A percentile compares a stretch with the other conserved stretches of the same genome.
Conservation (phyloP, 1,140 invertebrate genomes). For the Panagrolaimus sp. region DNA sequence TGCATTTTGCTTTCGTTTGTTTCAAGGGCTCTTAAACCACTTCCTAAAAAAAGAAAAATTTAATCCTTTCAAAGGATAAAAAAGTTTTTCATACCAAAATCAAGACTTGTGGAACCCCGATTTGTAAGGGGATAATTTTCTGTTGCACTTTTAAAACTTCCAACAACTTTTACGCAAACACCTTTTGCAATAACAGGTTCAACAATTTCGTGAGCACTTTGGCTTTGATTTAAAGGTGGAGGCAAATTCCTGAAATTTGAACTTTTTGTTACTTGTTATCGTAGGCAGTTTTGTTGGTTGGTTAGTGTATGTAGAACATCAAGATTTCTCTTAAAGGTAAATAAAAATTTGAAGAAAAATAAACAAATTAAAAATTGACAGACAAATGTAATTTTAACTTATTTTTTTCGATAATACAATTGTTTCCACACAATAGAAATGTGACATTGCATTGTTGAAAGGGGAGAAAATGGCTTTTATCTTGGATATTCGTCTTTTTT, state of each 20-base stretch:
- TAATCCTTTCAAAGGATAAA: neutral
- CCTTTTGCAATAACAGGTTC: conserved; percentile 49
- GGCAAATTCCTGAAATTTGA: conserved; percentile 12
- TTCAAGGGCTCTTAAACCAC: conserved; percentile 23
- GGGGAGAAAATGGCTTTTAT: too few species aligned
- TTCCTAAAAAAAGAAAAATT: conserved; percentile 18
- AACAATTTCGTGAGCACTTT: conserved; percentile 21
- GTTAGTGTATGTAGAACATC: neutral
- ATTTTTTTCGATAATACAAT: neutral
- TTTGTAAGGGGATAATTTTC: conserved; percentile 7
- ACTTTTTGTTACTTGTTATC: neutral
- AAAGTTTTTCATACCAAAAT: conserved; percentile 23
- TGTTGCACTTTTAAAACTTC: conserved; percentile 48
- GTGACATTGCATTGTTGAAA: too few species aligned
- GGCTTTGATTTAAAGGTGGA: conserved; percentile 7
- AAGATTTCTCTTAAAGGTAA: neutral
- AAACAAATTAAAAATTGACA: neutral
- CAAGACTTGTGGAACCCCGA: conserved; percentile 9
- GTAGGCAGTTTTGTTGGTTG: too few species aligned
- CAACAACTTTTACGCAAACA: conserved; percentile 53
- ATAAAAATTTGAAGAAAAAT: conserved; percentile 1
- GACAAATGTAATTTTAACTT: neutral
- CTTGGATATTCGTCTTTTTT: too few species aligned
- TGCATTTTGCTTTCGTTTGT: conserved; percentile 43
- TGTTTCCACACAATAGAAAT: too few species aligned